Evolutionary conservation across 1,140 invertebrate genomes (phyloP).

Genomic region (Phenacoccus solenopsis): DNA sequence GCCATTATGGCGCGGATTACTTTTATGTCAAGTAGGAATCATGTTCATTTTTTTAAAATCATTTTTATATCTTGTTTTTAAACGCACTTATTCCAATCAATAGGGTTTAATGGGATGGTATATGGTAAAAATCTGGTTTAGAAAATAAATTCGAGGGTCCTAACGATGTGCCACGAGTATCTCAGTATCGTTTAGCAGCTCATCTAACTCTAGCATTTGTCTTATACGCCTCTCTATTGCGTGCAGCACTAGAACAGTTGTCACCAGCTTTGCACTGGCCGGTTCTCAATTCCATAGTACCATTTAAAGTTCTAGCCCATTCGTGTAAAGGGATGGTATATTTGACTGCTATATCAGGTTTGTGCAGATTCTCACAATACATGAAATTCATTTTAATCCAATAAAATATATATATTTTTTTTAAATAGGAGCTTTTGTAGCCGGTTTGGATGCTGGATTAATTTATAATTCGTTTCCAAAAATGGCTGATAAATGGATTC

Average conservation of each 20-base stretch:
- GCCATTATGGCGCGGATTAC: conserved; percentile 57
- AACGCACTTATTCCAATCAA: no score
- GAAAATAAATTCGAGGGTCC: conserved; percentile 70
- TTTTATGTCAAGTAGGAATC: conserved; percentile 64
- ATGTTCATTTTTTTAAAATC: not conserved
- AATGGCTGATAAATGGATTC: conserved; percentile 93
- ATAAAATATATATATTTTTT: no score
- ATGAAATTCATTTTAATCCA: not conserved
- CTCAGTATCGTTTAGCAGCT: conserved; percentile 85
- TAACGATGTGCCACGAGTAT: conserved; percentile 84
- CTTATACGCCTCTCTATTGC: conserved; percentile 52
- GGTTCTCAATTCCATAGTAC: conserved; percentile 22
- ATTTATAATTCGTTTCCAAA: conserved; percentile 98
- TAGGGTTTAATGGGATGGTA: conserved; percentile 98
- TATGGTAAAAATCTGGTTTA: conserved; percentile 97
- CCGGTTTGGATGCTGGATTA: conserved; percentile 91
- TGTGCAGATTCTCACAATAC: conserved; percentile 9
- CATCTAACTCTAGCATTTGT: conserved; percentile 87
- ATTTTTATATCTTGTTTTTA: not conserved
- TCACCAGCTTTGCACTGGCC: conserved; percentile 46
- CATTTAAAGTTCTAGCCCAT: conserved; percentile 45
- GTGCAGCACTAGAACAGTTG: conserved; percentile 49
- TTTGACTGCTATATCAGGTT: conserved; percentile 80
- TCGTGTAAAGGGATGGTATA: conserved; percentile 74
- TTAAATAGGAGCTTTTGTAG: conserved; percentile 97